phyloP scores from a whole-genome alignment of 2,113 vertebrate genomes.

The Protobothrops mucrosquamatus region DNA sequence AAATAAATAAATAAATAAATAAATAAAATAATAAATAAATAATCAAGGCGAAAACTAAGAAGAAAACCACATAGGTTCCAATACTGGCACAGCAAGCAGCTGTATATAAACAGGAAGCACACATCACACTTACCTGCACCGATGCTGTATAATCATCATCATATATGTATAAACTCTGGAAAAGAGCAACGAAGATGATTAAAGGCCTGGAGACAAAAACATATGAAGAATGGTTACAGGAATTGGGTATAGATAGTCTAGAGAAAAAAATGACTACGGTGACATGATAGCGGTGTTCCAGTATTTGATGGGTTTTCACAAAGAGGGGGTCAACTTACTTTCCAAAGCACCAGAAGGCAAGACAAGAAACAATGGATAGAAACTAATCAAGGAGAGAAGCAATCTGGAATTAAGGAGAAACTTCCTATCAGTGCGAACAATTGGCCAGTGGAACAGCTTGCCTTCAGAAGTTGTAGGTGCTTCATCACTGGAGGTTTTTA shows the following conservation, averaged over 20 bases:
- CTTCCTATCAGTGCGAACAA: not conserved
- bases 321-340: not conserved
- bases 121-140: not conserved
- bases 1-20: no score
- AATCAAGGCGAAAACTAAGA: not conserved
- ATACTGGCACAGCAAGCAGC: not conserved
- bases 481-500: not conserved
- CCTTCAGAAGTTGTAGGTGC: not conserved
- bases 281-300: not conserved
- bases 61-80: not conserved
- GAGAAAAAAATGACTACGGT: no score
- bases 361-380: not conserved
- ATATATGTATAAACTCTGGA: no score
- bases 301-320: not conserved
- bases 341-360: not conserved
- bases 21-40: no score
- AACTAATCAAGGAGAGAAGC: not conserved
- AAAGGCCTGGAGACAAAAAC: no score
- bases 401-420: not conserved
- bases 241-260: no score
- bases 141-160: not conserved
- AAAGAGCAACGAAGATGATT: no score
- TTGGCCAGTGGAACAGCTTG: not conserved
- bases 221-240: no score
- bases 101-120: not conserved